Evolutionary conservation across 2,113 vertebrate species (phyloP), one percentile per base, ranked within the genome.

Genomic region (Scophthalmus maximus): DNA sequence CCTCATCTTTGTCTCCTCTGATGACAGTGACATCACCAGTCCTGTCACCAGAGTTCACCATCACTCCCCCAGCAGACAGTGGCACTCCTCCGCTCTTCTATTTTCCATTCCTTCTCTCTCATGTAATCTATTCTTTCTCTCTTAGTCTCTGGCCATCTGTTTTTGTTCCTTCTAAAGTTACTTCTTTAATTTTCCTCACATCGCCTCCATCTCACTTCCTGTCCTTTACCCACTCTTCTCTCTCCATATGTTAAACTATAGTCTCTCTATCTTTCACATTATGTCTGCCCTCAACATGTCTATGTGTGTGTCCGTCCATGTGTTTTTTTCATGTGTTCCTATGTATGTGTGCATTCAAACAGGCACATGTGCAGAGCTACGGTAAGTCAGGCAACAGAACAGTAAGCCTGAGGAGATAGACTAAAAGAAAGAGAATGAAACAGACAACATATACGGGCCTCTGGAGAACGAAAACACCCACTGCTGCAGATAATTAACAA

Each of bases 11-110:
- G 76, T 88, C 40, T 60, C 82, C 74, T 71, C 38, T 15, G 47
- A 78, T 2, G 65, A 87, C 87, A 88, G 71, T 86, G 75, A 87
- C 89, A 90, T 90, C 83, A 91, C 80, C 83, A 83, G 73, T 64
- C 71, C 82, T 89, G 87, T 91, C 90, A 90, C 81, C 72, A 73
- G 58, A 68, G 77, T 82, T 89, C 87, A 87, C 81, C 76, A 72
- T 91, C 88, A 86, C 71, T 78, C 73, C 30, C 36, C 49, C 49
- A 30, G 63, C 70, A 85, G 64, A 78, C 57, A 76, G 47, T 65
- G 60, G 62, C 68, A 74, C 67, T 70, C 59, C 49, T 75, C 66
- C 66, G 72, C 63, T 67, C 59, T 40, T 73, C 62, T 73, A 26
- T n/a, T 36, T 34, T 44, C 25, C 53, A 60, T 42, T 52, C 29